Percentiles rank a stretch among this genome's conserved stretches.
phyloP scores from a whole-genome alignment of 2,113 vertebrate genomes.

The Oreochromis aureus region DNA sequence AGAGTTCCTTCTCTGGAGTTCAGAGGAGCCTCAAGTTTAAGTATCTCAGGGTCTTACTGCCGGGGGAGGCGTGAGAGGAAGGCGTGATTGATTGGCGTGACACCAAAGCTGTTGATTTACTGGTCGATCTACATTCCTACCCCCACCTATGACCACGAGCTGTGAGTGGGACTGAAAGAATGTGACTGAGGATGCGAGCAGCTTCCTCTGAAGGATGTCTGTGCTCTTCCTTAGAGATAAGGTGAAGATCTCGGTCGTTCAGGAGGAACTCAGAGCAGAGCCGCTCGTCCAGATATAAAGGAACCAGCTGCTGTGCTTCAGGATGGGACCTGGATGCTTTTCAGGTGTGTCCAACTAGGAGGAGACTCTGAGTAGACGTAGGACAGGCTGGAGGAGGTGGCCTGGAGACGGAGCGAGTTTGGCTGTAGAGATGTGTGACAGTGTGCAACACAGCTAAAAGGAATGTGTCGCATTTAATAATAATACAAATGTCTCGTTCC shows the following conservation, averaged over 20 bases:
- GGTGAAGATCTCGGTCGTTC: neutral
- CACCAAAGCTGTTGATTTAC: neutral
- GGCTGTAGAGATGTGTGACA: neutral
- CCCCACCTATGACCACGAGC: neutral
- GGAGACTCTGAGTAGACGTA: neutral
- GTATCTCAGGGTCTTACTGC: neutral
- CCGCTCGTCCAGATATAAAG: neutral
- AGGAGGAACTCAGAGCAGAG: neutral
- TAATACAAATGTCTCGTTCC: rapidly evolving
- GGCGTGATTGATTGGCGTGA: neutral
- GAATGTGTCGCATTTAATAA: neutral
- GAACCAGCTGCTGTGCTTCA: neutral
- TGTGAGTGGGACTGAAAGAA: neutral
- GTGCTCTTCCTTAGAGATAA: neutral
- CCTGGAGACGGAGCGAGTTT: neutral
- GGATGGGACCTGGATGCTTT: neutral
- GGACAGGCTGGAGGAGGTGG: neutral
- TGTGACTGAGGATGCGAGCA: neutral
- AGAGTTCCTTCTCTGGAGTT: rapidly evolving
- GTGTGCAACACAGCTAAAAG: neutral
- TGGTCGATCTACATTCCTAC: neutral
- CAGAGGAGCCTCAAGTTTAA: neutral
- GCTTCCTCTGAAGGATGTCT: neutral
- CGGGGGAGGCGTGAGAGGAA: rapidly evolving
- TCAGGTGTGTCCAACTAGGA: neutral